Evolutionary conservation across 2,113 vertebrate genomes (phyloP).

Genomic region (rabbit (Oryctolagus cuniculus)): DNA sequence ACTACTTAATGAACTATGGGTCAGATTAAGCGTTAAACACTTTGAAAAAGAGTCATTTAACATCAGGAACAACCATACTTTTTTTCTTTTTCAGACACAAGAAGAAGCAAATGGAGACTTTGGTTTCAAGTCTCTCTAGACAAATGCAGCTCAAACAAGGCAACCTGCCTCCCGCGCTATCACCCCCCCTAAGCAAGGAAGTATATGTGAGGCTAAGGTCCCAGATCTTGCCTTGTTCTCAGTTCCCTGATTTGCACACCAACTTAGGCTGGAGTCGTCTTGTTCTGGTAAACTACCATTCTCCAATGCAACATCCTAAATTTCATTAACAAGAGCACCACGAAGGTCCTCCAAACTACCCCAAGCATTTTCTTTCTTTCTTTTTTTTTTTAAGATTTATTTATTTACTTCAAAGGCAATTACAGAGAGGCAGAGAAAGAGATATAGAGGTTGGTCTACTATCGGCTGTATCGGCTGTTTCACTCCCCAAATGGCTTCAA

Average conservation of each 20-base stretch:
- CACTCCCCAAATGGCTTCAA: too few relatives aligned
- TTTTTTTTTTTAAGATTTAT: too few relatives aligned
- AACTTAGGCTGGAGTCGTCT: background rate
- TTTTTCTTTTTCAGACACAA: background rate
- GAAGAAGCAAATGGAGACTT: background rate
- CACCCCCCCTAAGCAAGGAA: background rate
- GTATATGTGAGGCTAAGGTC: background rate
- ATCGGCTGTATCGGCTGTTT: too few relatives aligned
- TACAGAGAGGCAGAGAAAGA: too few relatives aligned
- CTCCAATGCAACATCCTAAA: background rate
- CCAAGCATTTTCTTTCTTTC: background rate
- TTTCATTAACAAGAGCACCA: background rate
- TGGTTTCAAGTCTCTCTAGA: background rate
- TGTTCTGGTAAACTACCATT: background rate
- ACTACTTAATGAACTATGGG: background rate
- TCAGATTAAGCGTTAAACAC: background rate
- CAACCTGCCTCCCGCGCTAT: background rate
- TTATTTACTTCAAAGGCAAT: too few relatives aligned
- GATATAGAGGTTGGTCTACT: too few relatives aligned
- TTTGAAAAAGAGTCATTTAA: slow-evolving; percentile 28
- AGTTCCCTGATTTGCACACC: background rate
- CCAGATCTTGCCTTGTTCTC: background rate
- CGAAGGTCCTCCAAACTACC: background rate
- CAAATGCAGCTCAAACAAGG: background rate
- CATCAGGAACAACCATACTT: background rate